These are phyloP conservation scores for Trachelus tabidus DNA, from an alignment of 2,888 invertebrate genomes.

Conservation along the genomic window DNA sequence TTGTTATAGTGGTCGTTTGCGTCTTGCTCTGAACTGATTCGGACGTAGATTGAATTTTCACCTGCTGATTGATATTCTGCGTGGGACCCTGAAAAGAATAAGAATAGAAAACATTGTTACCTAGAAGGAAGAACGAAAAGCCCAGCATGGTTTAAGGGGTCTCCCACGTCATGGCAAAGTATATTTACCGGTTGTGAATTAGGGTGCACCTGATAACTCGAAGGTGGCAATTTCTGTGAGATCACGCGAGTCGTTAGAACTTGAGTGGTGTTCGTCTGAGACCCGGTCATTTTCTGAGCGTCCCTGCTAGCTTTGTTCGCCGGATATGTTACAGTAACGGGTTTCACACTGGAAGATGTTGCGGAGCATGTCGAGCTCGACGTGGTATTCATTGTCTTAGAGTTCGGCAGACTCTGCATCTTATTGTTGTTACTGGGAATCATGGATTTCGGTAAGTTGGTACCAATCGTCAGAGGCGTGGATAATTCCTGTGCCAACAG, in stretches of 20 bases:
- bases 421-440: constrained; percentile 25
- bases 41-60: constrained; percentile 31
- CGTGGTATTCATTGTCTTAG: neutral
- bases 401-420: neutral
- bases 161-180: constrained; percentile 22
- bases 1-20: constrained; percentile 28
- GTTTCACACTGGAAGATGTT: constrained; percentile 34
- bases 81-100: constrained; percentile 23
- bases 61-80: constrained; percentile 36
- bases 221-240: constrained; percentile 45
- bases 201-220: constrained; percentile 31
- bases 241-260: constrained; percentile 46
- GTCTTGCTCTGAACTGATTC: constrained; percentile 26
- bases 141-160: neutral
- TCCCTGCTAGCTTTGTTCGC: constrained; percentile 39
- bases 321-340: constrained; percentile 45
- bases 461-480: constrained; percentile 18
- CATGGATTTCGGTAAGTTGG: constrained; percentile 20
- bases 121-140: neutral
- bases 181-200: constrained; percentile 28
- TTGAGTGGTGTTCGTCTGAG: constrained; percentile 44
- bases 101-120: constrained; percentile 11
- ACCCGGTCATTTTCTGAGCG: constrained; percentile 32
- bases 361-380: constrained; percentile 9
- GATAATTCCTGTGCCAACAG: constrained; percentile 18